These are phyloP conservation scores for Spodoptera picta DNA, from an alignment of 2,888 invertebrate species.

Conservation along the genomic window DNA sequence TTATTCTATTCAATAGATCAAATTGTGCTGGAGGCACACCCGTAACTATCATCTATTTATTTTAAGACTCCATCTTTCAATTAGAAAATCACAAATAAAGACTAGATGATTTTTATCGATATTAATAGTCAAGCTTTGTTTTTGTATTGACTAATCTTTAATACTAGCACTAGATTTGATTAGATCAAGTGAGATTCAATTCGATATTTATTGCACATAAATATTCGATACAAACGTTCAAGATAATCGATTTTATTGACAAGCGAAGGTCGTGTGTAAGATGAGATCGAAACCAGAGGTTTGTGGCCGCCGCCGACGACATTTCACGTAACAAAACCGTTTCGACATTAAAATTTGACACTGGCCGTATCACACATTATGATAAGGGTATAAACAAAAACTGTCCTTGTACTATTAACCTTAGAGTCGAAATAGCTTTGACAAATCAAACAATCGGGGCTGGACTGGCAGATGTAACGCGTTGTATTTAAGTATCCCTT, in stretches of 20 bases:
- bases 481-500: constrained; percentile 69
- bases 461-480: constrained; percentile 74
- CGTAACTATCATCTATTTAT: constrained; percentile 58
- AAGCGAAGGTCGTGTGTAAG: constrained; percentile 77
- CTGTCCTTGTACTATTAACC: constrained; percentile 56
- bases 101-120: constrained; percentile 33
- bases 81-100: constrained; percentile 60
- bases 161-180: constrained; percentile 4
- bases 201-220: constrained; percentile 38
- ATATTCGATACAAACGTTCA: constrained; percentile 30
- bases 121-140: constrained; percentile 34
- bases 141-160: constrained; percentile 7
- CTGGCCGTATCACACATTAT: constrained; percentile 72
- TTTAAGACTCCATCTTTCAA: constrained; percentile 54
- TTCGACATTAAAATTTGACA: constrained; percentile 84
- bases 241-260: constrained; percentile 61
- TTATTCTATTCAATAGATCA: constrained; percentile 37
- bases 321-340: constrained; percentile 79
- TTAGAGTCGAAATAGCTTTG: constrained; percentile 67
- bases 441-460: constrained; percentile 50
- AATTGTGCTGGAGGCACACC: constrained; percentile 41
- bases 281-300: constrained; percentile 75
- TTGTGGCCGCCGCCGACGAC: constrained; percentile 66
- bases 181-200: constrained; percentile 15
- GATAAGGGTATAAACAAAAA: constrained; percentile 61